Evolutionary conservation across 2,797 vertebrate species (phyloP).

Genomic region (Dryobates pubescens): DNA sequence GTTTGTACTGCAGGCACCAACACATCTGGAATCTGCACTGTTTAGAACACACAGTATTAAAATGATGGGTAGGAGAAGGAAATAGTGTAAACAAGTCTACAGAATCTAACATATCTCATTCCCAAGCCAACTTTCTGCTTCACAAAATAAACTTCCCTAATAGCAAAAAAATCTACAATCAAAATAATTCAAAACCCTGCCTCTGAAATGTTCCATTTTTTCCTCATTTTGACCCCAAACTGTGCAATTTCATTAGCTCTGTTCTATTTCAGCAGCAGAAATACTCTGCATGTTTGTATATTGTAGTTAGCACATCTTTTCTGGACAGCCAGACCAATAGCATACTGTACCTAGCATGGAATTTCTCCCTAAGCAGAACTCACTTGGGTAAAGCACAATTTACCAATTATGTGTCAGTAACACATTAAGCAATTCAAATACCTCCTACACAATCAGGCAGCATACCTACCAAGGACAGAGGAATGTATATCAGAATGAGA

Average conservation of each 20-base stretch:
- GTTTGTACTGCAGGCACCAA: background rate
- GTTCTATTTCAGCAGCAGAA: background rate
- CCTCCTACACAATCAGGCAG: background rate
- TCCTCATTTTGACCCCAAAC: background rate
- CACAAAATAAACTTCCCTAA: background rate
- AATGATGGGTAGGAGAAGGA: background rate
- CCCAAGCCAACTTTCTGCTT: background rate
- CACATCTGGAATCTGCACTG: background rate
- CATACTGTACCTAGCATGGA: background rate
- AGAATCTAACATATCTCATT: background rate
- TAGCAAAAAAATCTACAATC: background rate
- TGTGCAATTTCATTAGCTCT: background rate
- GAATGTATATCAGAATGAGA: background rate
- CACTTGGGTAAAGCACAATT: constrained; percentile 5
- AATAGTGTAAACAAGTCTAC: background rate
- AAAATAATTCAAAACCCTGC: background rate
- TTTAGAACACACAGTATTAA: background rate
- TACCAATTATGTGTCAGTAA: background rate
- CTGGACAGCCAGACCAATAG: background rate
- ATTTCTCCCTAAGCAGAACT: constrained; percentile 14
- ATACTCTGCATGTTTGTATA: background rate
- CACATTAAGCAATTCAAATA: constrained; percentile 19
- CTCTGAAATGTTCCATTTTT: background rate
- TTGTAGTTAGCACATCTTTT: background rate
- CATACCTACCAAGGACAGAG: constrained; percentile 11